Evolutionary conservation across 2,888 invertebrate genomes (phyloP), one percentile per base, ranked within the genome.

Genomic region (Himalopsyche anomala): DNA sequence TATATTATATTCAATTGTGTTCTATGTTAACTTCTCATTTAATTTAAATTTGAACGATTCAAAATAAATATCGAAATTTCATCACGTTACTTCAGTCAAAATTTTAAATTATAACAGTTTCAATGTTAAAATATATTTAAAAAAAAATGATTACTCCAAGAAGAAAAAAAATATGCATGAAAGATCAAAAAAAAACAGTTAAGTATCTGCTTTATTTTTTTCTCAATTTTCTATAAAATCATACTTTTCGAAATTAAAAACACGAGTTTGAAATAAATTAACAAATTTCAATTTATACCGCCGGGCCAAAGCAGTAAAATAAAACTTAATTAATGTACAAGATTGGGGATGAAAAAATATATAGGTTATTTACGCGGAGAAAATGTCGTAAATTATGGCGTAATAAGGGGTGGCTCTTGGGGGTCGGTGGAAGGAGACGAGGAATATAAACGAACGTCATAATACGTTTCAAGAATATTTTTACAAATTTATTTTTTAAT

Each of bases 301-400:
- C 80, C 85, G 84, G 84, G 81, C 82, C 28, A 79, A 62, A 80
- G 82, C 81, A 82, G 85, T 82, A 82, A 87, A 87, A 87, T 87
- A 85, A 87, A 87, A 87, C 85, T 87, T 85, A 87, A 87, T 87
- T 87, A 87, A 85, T 87, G 85, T 87, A 84, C 85, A 80, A 84
- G 85, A 85, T 87, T 85, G 82, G 85, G 84, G 85, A 69, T 82
- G 84, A 87, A 87, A 86, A 87, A 87, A 86, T 83, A 79, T 87
- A 86, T 84, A 84, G 84, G 87, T 86, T 87, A 87, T 87, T 87
- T 87, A 87, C 86, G 86, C 85, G 54, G 83, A 81, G 79, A 82
- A 83, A 85, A 86, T 40, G 84, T 74, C 82, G 86, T 87, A 87
- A 87, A 87, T 87, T 84, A 86, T 79, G 69, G 28, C 56, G 84